phyloP scores from a whole-genome alignment of 2,888 invertebrate genomes.

The Andrena praecox region DNA sequence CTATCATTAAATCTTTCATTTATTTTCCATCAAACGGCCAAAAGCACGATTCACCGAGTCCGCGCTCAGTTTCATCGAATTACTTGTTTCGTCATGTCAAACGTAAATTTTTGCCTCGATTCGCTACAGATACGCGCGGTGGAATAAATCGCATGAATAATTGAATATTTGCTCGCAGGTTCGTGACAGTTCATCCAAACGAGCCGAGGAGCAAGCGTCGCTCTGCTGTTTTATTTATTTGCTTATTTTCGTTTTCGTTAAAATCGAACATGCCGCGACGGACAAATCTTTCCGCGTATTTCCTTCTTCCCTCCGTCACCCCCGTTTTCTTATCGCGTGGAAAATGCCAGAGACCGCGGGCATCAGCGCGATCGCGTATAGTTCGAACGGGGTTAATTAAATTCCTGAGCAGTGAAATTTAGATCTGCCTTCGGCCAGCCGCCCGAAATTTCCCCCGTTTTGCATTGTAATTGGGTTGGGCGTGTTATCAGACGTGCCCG shows the following conservation, averaged over 20 bases:
- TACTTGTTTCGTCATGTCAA: conserved; percentile 30
- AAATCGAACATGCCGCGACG: conserved; percentile 2
- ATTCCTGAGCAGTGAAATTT: conserved; percentile 45
- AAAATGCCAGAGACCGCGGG: neutral
- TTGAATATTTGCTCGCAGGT: conserved; percentile 35
- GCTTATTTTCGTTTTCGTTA: neutral
- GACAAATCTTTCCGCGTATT: neutral
- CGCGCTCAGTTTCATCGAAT: conserved; percentile 17
- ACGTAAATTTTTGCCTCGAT: conserved; percentile 21
- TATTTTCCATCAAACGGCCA: conserved; percentile 11
- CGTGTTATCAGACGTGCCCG: conserved; percentile 36
- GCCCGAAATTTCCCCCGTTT: conserved; percentile 32
- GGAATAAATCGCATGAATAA: conserved; percentile 28
- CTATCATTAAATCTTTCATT: conserved; percentile 6
- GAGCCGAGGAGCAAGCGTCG: conserved; percentile 5
- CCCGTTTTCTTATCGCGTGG: conserved; percentile 2
- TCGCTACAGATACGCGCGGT: neutral
- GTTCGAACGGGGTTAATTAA: conserved; percentile 37
- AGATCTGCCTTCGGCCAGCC: conserved; percentile 15
- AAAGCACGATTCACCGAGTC: neutral
- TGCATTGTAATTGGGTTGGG: conserved; percentile 54
- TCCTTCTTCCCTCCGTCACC: neutral
- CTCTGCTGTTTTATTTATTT: conserved; percentile 6
- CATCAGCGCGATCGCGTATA: conserved; percentile 16
- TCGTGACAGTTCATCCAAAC: conserved; percentile 31